A percentile compares a stretch with the other conserved stretches of the same genome.
Evolutionary conservation across 1,140 invertebrate species (phyloP).

Genomic region (Diploscapter pachys): DNA sequence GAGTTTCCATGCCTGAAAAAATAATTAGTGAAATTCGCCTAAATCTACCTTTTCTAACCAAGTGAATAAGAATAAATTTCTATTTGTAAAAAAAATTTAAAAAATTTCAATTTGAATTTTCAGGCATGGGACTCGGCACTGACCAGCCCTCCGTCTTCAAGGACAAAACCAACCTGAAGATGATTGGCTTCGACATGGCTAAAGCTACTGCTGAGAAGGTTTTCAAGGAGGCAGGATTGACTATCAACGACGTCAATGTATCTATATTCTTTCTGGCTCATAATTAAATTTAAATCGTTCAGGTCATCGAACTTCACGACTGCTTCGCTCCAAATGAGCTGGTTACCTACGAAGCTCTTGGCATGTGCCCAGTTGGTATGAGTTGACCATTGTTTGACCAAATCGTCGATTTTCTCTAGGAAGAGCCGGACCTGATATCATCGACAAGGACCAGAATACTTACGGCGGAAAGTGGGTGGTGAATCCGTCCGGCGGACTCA

Average conservation of each 20-base stretch:
- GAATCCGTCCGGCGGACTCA: slow-evolving; percentile 94
- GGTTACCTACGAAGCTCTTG: slow-evolving; percentile 93
- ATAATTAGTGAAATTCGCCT: no score
- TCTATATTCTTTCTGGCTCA: no score
- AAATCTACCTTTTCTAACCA: no score
- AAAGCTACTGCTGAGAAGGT: slow-evolving; percentile 75
- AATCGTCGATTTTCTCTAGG: slow-evolving; percentile 46
- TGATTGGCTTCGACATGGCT: slow-evolving; percentile 95
- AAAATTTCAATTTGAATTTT: not conserved
- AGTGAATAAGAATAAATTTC: no score
- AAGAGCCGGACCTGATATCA: slow-evolving; percentile 77
- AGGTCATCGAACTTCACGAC: slow-evolving; percentile 95
- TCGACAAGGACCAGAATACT: slow-evolving; percentile 90
- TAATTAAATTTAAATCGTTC: slow-evolving; percentile 3
- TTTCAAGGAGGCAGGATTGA: slow-evolving; percentile 72
- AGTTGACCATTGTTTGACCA: not conserved
- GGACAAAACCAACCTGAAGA: slow-evolving; percentile 80
- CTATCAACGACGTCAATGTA: slow-evolving; percentile 47
- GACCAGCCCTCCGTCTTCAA: slow-evolving; percentile 80
- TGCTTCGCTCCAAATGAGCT: slow-evolving; percentile 97
- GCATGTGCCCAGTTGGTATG: slow-evolving; percentile 78
- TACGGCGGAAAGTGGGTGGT: slow-evolving; percentile 95
- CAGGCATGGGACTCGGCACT: slow-evolving; percentile 88
- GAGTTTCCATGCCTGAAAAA: no score
- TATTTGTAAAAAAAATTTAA: no score